Evolutionary conservation across 2,113 vertebrate species (phyloP).

Genomic region (Podarcis muralis): DNA sequence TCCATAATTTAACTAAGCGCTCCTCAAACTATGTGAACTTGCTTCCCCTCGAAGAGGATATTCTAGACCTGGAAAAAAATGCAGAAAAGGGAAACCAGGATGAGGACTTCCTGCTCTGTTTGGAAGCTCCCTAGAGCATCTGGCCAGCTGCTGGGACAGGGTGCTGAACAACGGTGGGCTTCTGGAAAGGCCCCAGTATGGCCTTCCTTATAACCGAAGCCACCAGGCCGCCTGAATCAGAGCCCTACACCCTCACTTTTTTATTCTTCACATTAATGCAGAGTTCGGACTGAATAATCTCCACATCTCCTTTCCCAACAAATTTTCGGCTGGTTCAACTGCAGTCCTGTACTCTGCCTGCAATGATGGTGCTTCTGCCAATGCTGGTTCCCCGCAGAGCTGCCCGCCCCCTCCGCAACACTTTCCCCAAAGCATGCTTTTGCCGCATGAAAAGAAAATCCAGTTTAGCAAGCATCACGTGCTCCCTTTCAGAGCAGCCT

Average conservation of each 20-base stretch:
- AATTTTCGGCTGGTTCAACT: not conserved
- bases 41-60: too few species aligned
- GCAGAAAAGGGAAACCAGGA: too few species aligned
- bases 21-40: too few species aligned
- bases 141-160: not conserved
- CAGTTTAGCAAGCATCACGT: not conserved
- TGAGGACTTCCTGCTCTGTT: too few species aligned
- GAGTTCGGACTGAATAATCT: too few species aligned
- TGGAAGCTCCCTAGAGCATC: not conserved
- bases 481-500: not conserved
- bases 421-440: not conserved
- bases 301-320: not conserved
- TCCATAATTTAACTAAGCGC: too few species aligned
- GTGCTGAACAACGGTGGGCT: not conserved
- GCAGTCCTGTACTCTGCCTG: not conserved
- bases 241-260: not conserved
- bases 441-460: not conserved
- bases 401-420: not conserved
- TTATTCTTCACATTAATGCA: not conserved
- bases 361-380: not conserved
- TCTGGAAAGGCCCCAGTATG: not conserved
- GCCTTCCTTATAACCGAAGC: not conserved
- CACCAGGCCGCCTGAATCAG: too few species aligned
- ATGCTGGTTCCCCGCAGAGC: not conserved
- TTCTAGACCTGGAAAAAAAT: too few species aligned